These are phyloP conservation scores for Meriones unguiculatus DNA, from an alignment of 2,113 vertebrate species.

Conservation along the genomic window DNA sequence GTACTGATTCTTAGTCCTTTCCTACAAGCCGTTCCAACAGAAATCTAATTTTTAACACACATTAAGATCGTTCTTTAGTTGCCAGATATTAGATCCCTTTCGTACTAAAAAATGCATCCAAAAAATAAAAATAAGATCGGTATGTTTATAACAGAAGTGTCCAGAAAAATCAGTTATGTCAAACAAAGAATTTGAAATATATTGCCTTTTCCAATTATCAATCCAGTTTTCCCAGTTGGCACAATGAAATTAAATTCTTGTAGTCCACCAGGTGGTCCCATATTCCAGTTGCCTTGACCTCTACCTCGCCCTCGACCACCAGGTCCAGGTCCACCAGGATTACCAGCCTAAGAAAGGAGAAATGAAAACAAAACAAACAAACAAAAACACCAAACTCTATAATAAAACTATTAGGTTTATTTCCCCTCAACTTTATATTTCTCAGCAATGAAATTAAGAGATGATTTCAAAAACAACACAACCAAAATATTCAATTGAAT, in stretches of 20 bases:
- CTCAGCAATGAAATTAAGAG: constrained; percentile 32
- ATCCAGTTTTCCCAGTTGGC: constrained; percentile 97
- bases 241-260: constrained; percentile 99
- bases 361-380: neutral
- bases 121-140: neutral
- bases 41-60: neutral
- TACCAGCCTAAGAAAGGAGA: constrained; percentile 89
- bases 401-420: neutral
- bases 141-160: neutral
- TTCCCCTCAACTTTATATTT: neutral
- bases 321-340: constrained; percentile 94
- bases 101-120: constrained; percentile 7
- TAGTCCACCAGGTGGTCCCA: constrained; percentile 98
- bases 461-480: neutral
- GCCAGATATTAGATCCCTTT: neutral
- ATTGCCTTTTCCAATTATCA: constrained; percentile 98
- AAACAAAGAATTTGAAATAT: constrained; percentile 57
- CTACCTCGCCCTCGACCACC: constrained; percentile 96
- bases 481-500: neutral
- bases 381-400: neutral
- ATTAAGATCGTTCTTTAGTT: neutral
- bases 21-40: neutral
- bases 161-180: neutral
- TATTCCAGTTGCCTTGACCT: constrained; percentile 99
- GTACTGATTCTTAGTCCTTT: neutral